A percentile compares a stretch with the other conserved stretches of the same genome.
Evolutionary conservation across 1,140 invertebrate genomes (phyloP).

Genomic region (Pteromalus puparum): DNA sequence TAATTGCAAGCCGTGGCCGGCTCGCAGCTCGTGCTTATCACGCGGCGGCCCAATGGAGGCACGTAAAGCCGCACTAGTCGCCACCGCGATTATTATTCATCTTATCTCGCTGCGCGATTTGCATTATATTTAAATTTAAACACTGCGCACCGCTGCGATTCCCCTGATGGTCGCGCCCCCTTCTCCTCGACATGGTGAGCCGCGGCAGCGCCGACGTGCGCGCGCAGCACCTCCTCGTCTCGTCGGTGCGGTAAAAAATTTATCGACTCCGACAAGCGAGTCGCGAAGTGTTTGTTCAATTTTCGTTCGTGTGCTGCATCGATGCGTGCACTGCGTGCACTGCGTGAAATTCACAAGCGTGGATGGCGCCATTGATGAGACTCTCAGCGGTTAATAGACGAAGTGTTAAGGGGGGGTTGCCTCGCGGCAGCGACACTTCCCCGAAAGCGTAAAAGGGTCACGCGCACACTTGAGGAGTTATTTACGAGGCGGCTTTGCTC

Average conservation of each 20-base stretch:
- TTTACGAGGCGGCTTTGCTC: slow-evolving; percentile 44
- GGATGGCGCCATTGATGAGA: slow-evolving; percentile 1
- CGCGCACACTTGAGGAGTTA: slow-evolving; percentile 34
- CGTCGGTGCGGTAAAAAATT: not conserved
- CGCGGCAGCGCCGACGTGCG: slow-evolving; percentile 40
- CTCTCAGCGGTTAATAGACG: slow-evolving; percentile 13
- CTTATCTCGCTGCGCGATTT: slow-evolving; percentile 69
- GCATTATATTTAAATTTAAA: slow-evolving; percentile 72
- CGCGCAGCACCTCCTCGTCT: not conserved
- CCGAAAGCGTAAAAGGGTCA: slow-evolving; percentile 39
- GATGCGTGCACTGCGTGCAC: too few species aligned
- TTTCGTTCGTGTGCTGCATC: not conserved
- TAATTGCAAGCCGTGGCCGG: not conserved
- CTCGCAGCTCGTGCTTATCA: not conserved
- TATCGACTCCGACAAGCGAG: not conserved
- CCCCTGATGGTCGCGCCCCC: slow-evolving; percentile 51
- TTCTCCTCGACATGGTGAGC: slow-evolving; percentile 50
- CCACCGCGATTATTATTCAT: slow-evolving; percentile 66
- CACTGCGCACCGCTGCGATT: slow-evolving; percentile 51
- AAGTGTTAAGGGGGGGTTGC: slow-evolving; percentile 35
- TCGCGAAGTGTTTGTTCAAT: not conserved
- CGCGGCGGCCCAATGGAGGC: not conserved
- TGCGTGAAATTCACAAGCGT: not conserved
- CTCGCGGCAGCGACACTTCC: not conserved
- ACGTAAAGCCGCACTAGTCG: not conserved